Evolutionary conservation across 2,888 invertebrate species (phyloP).

Genomic region (Drosophila paramelanica): DNA sequence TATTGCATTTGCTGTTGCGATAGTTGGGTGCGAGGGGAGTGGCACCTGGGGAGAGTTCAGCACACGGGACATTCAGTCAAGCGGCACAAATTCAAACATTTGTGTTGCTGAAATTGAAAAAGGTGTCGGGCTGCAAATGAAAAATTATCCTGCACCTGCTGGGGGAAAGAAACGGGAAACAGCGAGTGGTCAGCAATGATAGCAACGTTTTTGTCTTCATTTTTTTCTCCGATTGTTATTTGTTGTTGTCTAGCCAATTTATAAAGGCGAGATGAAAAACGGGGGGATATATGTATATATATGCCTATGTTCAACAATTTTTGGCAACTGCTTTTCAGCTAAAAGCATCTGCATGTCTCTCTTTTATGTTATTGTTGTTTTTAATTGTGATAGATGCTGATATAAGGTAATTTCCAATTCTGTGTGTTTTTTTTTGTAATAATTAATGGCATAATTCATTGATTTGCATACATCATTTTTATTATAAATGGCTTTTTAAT

Average conservation of each 20-base stretch:
- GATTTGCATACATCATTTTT: constrained; percentile 44
- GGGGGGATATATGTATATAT: not conserved
- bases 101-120: constrained; percentile 78
- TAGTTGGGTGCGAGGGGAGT: not conserved
- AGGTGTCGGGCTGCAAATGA: constrained; percentile 78
- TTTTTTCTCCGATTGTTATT: not conserved
- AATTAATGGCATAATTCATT: constrained; percentile 51
- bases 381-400: constrained; percentile 44
- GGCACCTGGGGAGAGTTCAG: not conserved
- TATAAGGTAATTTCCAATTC: constrained; percentile 14
- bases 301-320: constrained; percentile 16
- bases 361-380: constrained; percentile 4
- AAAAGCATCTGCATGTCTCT: not conserved
- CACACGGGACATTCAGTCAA: constrained; percentile 47
- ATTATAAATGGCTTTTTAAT: constrained; percentile 40
- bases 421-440: constrained; percentile 13
- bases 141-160: constrained; percentile 59
- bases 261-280: not conserved
- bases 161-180: not conserved
- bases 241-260: constrained; percentile 57
- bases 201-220: constrained; percentile 68
- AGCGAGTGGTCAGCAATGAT: constrained; percentile 50
- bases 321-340: constrained; percentile 35
- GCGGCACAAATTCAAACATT: constrained; percentile 72
- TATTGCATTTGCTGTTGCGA: constrained; percentile 51